phyloP scores from a whole-genome alignment of 2,888 invertebrate species.

The Protodeltote pygarga region DNA sequence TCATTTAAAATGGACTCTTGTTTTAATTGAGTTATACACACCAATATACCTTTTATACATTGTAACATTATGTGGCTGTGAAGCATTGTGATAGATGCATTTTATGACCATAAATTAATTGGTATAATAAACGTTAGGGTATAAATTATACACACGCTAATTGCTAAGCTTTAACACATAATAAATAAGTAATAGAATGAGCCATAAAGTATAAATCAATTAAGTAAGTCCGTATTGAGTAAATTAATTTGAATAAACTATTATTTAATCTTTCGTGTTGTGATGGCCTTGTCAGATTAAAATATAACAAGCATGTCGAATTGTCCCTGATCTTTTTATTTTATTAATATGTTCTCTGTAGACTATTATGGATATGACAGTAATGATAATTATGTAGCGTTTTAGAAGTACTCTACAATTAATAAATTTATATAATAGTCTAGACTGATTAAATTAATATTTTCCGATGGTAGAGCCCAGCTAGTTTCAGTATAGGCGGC shows the following conservation, averaged over 20 bases:
- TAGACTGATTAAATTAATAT: too few species aligned
- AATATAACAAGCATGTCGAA: conserved; percentile 14
- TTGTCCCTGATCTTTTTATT: too few species aligned
- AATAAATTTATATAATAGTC: too few species aligned
- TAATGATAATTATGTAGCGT: too few species aligned
- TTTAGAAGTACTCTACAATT: too few species aligned
- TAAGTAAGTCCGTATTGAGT: conserved; percentile 22
- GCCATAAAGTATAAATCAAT: conserved; percentile 31
- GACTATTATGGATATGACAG: too few species aligned
- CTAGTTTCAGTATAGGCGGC: too few species aligned
- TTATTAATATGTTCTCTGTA: too few species aligned
- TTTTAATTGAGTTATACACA: conserved; percentile 83
- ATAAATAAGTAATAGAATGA: conserved; percentile 14
- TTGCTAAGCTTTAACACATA: conserved; percentile 23
- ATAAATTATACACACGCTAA: conserved; percentile 33
- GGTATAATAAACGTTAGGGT: conserved; percentile 35
- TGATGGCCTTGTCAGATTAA: conserved; percentile 11
- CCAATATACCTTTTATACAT: conserved; percentile 69
- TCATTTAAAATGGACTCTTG: conserved; percentile 75
- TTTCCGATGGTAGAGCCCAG: too few species aligned
- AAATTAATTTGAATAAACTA: conserved; percentile 15
- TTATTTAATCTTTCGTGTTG: conserved; percentile 3
- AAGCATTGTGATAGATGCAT: conserved; percentile 32
- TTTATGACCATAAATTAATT: conserved; percentile 41
- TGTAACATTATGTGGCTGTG: conserved; percentile 55